Base-by-base conservation (phyloP, 2,888 invertebrate genomes). In the Dynastes maya region DNA sequence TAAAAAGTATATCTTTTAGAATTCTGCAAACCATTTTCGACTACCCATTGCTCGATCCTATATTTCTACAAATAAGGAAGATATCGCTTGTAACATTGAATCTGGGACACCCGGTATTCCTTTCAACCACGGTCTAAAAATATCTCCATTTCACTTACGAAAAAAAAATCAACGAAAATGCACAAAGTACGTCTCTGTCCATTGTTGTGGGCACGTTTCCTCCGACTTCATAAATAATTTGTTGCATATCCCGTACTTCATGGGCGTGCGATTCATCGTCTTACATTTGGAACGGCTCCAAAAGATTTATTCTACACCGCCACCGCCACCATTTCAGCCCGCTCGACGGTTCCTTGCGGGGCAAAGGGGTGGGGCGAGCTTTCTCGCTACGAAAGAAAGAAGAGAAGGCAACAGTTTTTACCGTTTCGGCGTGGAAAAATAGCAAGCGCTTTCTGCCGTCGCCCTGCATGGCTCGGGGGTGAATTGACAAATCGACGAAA, bases 191-290 rank as follows among this genome's bases (percentile, higher is more conserved):
- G 45, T 8, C 45, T 11, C 45, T 1, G 45, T 11, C 45, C 11
- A 11, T 53, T 16, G 53, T 53, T 53, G 53, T 61, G 61, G n/a
- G 27, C 22, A 45, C 9, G 49, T 49, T 27, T 49, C 49, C 9
- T 16, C 67, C 16, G 22, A 68, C 16, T 68, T 68, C 45, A 68
- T 68, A 68, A 49, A 68, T 68, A 68, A 68, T 68, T 68, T 68
- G 49, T 45, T 68, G 49, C 67, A 49, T 68, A 27, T 61, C 27
- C 27, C 11, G 51, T 16, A 49, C 49, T 11, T 3, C 2, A 11
- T 37, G 27, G 11, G 16, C 9, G 16, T 11, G 67, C 49, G 67
- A 45, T 49, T 68, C 67, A 49, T 51, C 49, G 49, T 68, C 45
- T 68, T 37, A 9, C 67, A 49, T 68, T 68, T 68, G 67, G 67